A percentile compares a stretch with the other conserved stretches of the same genome.
phyloP scores from a whole-genome alignment of 2,113 vertebrate species.

The Physeter macrocephalus region DNA sequence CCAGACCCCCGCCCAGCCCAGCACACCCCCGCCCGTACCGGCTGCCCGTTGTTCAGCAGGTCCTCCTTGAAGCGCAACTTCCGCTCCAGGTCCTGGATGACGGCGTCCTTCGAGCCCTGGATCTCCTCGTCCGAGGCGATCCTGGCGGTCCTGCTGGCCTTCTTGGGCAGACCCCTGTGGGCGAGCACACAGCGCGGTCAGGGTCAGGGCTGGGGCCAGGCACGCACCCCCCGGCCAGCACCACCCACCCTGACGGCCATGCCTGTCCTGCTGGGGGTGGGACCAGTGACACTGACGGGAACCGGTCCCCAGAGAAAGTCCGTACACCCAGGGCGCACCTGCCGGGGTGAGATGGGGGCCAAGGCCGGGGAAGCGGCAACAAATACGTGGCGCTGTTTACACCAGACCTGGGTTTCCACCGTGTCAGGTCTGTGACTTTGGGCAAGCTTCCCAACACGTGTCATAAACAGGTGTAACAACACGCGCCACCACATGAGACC shows the following conservation, averaged over 20 bases:
- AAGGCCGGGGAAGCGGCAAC: not conserved
- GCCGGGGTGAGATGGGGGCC: fast-evolving
- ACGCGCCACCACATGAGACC: not conserved
- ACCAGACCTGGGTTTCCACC: not conserved
- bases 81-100: constrained; percentile 98
- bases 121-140: constrained; percentile 94
- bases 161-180: constrained; percentile 90
- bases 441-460: not conserved
- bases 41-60: constrained; percentile 93
- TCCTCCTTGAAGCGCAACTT: constrained; percentile 99
- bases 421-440: not conserved
- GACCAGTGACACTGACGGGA: not conserved
- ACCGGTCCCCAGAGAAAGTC: not conserved
- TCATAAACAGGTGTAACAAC: not conserved
- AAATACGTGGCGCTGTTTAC: fast-evolving
- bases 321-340: not conserved
- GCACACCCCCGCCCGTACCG: constrained; percentile 60
- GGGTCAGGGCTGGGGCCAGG: not conserved
- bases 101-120: constrained; percentile 96
- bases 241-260: not conserved
- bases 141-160: constrained; percentile 86
- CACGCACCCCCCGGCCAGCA: not conserved
- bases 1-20: fast-evolving
- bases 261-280: not conserved
- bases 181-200: not conserved